Base-by-base conservation (phyloP, 2,113 vertebrate genomes). In the Labeo rohita region DNA sequence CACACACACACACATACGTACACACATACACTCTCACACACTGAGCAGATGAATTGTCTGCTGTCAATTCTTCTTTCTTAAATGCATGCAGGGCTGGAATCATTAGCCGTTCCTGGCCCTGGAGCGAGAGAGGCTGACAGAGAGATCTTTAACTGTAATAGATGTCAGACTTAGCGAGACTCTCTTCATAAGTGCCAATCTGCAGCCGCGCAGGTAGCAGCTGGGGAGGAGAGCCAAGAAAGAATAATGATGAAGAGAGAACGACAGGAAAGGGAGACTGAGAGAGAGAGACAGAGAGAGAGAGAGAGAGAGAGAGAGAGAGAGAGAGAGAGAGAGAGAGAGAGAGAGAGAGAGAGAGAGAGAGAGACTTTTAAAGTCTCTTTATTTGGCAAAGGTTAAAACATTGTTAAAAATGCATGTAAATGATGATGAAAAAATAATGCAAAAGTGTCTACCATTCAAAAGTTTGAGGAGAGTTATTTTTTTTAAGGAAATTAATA, bases 71-170 rank as follows among this genome's bases (percentile, higher is more conserved):
- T 89, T 80, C 89, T 85, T 91, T 82, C 88, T 89, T 87, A 90
- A 89, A 84, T 90, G 87, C 83, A 85, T 86, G 90, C 88, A 81
- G 88, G 88, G 87, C 90, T 88, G 80, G 84, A 91, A 91, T 94
- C 92, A 94, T 94, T 94, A 93, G 92, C 90, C 88, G 88, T 77
- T 79, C 90, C 45, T 87, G 90, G 86, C 91, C 90, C 89, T 84
- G 86, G 68, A 89, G 88, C 87, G 85, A 75, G 86, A 76, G 79
- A 68, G 84, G 79, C 86, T 91, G 91, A 90, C 90, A 91, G 87
- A 90, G 88, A 90, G 90, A 92, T 93, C 92, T 91, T 92, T 90
- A 92, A 90, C 90, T 85, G 88, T 92, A 93, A 93, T 92, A 92
- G 91, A 94, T 94, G 92, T 92, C 91, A 94, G 89, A 90, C 85